These are phyloP conservation scores for Tubiluchus corallicola DNA, from an alignment of 2,888 invertebrate genomes.

Conservation along the genomic window DNA sequence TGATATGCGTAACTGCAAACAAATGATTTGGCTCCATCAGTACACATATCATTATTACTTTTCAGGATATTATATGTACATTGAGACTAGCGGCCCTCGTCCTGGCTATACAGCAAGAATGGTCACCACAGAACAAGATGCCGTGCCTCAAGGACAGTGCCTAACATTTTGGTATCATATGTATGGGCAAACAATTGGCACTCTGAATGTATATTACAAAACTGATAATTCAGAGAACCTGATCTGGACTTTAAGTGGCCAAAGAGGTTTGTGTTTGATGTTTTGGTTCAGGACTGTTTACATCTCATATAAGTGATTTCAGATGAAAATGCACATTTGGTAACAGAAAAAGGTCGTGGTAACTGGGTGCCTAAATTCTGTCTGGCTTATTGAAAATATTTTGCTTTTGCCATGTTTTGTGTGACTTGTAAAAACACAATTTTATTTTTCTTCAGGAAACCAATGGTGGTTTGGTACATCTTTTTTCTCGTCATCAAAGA, in stretches of 20 bases:
- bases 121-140: slow-evolving; percentile 6
- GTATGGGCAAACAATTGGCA: slow-evolving; percentile 19
- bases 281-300: no score
- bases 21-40: no score
- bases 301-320: no score
- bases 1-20: no score
- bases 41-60: no score
- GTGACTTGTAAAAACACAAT: no score
- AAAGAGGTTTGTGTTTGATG: neutral
- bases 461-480: neutral
- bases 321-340: no score
- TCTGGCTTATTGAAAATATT: no score
- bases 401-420: no score
- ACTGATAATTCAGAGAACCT: neutral
- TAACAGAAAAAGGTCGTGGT: no score
- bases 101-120: slow-evolving; percentile 10
- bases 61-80: slow-evolving; percentile 21
- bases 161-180: slow-evolving; percentile 23
- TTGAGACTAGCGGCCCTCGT: slow-evolving; percentile 16
- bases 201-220: slow-evolving; percentile 17
- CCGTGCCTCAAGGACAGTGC: slow-evolving; percentile 6
- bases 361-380: no score
- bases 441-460: slow-evolving; percentile 1
- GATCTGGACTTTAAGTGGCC: neutral
- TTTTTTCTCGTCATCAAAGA: neutral